Base-by-base conservation (phyloP, 2,888 invertebrate species). In the Magallana nippona region DNA sequence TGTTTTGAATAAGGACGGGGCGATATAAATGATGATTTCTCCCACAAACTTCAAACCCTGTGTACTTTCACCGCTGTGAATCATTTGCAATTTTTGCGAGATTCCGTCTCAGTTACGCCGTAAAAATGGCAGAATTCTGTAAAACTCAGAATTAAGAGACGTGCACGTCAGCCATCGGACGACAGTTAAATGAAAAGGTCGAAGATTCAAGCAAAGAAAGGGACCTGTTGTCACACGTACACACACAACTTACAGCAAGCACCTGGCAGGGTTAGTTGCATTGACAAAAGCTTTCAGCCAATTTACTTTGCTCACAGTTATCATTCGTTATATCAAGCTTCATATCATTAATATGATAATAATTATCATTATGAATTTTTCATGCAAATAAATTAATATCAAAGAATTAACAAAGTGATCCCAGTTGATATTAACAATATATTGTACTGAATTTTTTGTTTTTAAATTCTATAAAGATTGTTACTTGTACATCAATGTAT, bases 31-130 rank as follows among this genome's bases (percentile, higher is more conserved):
- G 71, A 71, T 71, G 32, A 71, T 71, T 71, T 27, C 71, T 13
- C 15, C 71, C 71, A 71, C 71, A 71, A 71, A 71, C 71, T 71
- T 71, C 71, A 71, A 32, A 32, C 13, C 32, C 71, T 27, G 71
- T 71, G 71, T 71, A 71, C 71, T 13, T 71, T 71, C 71, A 71
- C 27, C 32, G 71, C 71, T 71, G 71, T 71, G 71, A 71, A 71
- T 71, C 71, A 71, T 71, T 71, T 71, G 71, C 71, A 71, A 71
- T 71, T 71, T 71, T 71, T 71, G 71, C 32, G 71, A 71, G 71
- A 71, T 71, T 71, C 27, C 71, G 71, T 71, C 22, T 71, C 71
- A 71, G 32, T 71, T 71, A 71, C 71, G 71, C 71, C 71, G 71
- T 71, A 71, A 71, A 71, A 71, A 71, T 71, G 71, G 71, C 71